Evolutionary conservation across 2,113 vertebrate species (phyloP).

Genomic region (Irena cyanogastra): DNA sequence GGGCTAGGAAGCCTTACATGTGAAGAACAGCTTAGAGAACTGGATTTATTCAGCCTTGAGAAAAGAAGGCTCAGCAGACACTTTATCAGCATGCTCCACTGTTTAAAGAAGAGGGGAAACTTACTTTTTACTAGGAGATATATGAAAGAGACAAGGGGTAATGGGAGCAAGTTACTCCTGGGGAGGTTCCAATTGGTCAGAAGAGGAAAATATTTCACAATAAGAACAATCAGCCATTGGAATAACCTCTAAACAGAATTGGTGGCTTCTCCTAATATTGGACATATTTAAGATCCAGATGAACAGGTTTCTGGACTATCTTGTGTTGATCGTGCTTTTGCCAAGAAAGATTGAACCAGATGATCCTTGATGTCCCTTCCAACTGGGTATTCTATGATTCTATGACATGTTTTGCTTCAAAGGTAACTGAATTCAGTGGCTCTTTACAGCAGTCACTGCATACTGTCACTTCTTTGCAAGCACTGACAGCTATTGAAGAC

Average conservation of each 20-base stretch:
- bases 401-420: background rate
- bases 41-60: background rate
- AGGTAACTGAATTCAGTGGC: background rate
- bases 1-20: background rate
- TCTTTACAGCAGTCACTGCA: background rate
- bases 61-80: background rate
- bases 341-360: background rate
- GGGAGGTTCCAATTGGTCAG: rapidly evolving
- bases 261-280: background rate
- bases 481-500: background rate
- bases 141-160: background rate
- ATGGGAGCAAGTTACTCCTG: background rate
- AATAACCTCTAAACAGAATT: background rate
- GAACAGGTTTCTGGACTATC: background rate
- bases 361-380: background rate
- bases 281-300: background rate
- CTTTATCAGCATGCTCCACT: background rate
- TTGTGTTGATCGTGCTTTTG: background rate
- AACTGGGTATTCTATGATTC: background rate
- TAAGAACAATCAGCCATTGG: background rate
- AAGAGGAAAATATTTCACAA: background rate
- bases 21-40: background rate
- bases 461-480: background rate
- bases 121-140: background rate
- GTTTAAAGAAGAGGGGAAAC: background rate